phyloP scores from a whole-genome alignment of 2,113 vertebrate genomes.

The Zonotrichia leucophrys region DNA sequence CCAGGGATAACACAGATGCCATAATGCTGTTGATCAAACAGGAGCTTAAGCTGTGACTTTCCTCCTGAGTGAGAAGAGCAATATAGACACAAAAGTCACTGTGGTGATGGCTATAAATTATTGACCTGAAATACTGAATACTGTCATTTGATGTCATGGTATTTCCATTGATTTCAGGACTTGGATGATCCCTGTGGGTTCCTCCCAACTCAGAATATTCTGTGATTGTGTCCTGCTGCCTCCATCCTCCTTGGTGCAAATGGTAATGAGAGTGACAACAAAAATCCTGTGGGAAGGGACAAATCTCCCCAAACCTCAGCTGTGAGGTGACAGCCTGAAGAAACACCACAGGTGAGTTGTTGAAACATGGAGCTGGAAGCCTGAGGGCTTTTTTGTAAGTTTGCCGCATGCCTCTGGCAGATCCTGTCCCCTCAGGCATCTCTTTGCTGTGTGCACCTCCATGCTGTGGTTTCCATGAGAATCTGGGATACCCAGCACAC shows the following conservation, averaged over 20 bases:
- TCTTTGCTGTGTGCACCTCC: not conserved
- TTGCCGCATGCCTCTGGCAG: not conserved
- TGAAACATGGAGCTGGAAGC: not conserved
- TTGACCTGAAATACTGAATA: not conserved
- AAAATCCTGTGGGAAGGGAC: not conserved
- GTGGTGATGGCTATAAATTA: not conserved
- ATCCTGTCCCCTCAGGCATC: not conserved
- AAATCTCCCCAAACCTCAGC: not conserved
- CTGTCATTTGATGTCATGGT: not conserved
- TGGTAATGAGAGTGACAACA: not conserved
- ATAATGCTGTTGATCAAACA: not conserved
- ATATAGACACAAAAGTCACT: not conserved
- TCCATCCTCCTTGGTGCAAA: not conserved
- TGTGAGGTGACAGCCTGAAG: not conserved
- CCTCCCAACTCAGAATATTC: not conserved
- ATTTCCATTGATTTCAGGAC: not conserved
- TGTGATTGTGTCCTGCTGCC: not conserved
- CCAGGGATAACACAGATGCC: not conserved
- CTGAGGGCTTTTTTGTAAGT: not conserved
- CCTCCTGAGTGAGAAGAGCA: not conserved
- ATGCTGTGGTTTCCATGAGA: not conserved
- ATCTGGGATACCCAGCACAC: not conserved
- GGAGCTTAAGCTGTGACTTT: not conserved
- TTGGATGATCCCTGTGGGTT: not conserved
- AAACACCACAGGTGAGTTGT: not conserved